Evolutionary conservation across 2,113 vertebrate species (phyloP), one percentile per base, ranked within the genome.

Genomic region (Chinchilla lanigera): DNA sequence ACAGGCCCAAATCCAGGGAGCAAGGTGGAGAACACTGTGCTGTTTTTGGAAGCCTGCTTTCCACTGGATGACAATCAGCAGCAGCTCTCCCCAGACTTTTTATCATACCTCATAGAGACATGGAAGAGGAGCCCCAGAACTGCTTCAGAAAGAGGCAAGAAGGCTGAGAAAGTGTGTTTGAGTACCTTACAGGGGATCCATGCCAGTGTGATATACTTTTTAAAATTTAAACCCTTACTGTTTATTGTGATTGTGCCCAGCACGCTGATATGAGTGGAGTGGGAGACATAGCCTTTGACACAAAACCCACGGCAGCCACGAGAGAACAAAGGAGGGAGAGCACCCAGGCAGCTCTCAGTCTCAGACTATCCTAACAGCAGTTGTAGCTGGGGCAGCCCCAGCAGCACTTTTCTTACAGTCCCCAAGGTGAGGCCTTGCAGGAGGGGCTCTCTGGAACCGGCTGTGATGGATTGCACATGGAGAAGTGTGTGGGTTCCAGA

Each of bases 391-490:
- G 44, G 75, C 44, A 50, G 75, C 28, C 10, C 26, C 13, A 28
- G 41, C 28, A 30, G 12, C 26, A 3, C 50, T 16, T 24, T 77
- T 7, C 78, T 60, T 22, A 2, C 26, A 16, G 11, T 35, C 19
- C 20, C 2, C 30, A 2, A 0, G 13, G 4, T 17, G 35, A 44
- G 20, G 38, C 24, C 50, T 96, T 54, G 14, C 0, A 10, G 3
- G 8, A 13, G 1, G 50, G 28, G 6, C 63, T 56, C 4, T 28
- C 58, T 24, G 47, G 60, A 30, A 54, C 69, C 63, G 3, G 41
- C 65, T 78, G 16, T 1, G 44, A 44, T 71, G 80, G 56, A 52
- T 12, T 30, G 0, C 3, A 24, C 38, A 33, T 12, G 30, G 65
- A 89, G 35, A 47, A 4, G 0, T 0, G 0, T 10, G 6, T 78